These are phyloP conservation scores for Tenthredo scrophulariae DNA, from an alignment of 2,888 invertebrate species.

Conservation along the genomic window DNA sequence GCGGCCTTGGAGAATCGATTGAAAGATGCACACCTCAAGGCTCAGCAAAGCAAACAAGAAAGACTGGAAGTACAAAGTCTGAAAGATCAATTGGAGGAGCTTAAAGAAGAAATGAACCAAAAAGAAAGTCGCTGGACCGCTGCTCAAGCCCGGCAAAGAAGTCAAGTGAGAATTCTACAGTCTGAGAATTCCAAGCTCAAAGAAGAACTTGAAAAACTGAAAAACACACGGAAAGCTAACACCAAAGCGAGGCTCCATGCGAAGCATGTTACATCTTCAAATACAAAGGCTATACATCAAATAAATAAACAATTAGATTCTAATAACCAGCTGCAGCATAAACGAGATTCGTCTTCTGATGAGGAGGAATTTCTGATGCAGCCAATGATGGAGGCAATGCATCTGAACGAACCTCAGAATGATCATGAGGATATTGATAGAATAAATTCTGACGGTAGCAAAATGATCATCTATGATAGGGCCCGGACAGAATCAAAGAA, in stretches of 20 bases:
- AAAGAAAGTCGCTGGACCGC: constrained; percentile 88
- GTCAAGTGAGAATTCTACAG: constrained; percentile 86
- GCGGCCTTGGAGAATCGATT: constrained; percentile 84
- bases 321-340: constrained; percentile 59
- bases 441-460: constrained; percentile 54
- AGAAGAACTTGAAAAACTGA: constrained; percentile 84
- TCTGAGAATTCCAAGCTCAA: constrained; percentile 85
- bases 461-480: constrained; percentile 54
- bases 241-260: constrained; percentile 82
- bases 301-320: constrained; percentile 84
- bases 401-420: constrained; percentile 46
- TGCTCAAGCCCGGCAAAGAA: constrained; percentile 86
- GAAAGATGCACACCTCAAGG: constrained; percentile 82
- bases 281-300: constrained; percentile 87
- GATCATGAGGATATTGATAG: constrained; percentile 48
- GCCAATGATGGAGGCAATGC: constrained; percentile 45
- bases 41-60: constrained; percentile 84
- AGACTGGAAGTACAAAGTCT: constrained; percentile 85
- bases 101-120: constrained; percentile 85
- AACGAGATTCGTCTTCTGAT: constrained; percentile 62
- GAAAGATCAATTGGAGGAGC: constrained; percentile 83
- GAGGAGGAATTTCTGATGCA: constrained; percentile 60
- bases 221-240: constrained; percentile 81
- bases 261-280: constrained; percentile 81
- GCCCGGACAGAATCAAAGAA: constrained; percentile 26